Evolutionary conservation across 2,888 invertebrate species (phyloP), one percentile per base, ranked within the genome.

Genomic region (Eledona agricola): DNA sequence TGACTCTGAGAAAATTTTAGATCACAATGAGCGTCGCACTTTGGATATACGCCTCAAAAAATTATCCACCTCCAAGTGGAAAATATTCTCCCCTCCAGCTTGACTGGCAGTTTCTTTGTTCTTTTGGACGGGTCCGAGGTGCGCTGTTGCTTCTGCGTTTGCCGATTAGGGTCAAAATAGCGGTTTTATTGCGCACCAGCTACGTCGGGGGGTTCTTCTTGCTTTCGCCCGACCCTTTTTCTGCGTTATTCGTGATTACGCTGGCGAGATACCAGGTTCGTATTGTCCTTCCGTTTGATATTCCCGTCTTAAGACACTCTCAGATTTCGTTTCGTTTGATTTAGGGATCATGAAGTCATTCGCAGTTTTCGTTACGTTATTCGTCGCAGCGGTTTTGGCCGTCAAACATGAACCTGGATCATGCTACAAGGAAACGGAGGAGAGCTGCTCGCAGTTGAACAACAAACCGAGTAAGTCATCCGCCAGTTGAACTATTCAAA

Each of bases 341-440:
- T 45, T 69, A 83, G 72, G 67, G 75, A 77, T 76, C 76, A 87
- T 88, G 88, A 86, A 84, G 79, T 58, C 58, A 58, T 71, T 84
- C 55, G 71, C 78, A 58, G 67, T 81, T 63, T 73, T 80, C 13
- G 77, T 78, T 53, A 67, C 77, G 51, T 67, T 71, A 25, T 79
- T 80, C 49, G 76, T 77, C 3, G 78, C 61, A 15, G 67, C 58
- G 15, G 59, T 58, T 15, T 65, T 68, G 13, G 61, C 65, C n/a
- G n/a, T n/a, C n/a, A n/a, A n/a, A n/a, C n/a, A n/a, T n/a, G n/a
- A n/a, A 25, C 64, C 78, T 1, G 83, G 87, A 49, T 80, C 78
- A 43, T 89, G 89, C 75, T 86, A 84, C 71, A 79, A 78, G 16
- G 77, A 82, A 13, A 74, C 75, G 34, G 81, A 82, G 55, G 84